Base-by-base conservation (phyloP, 1,140 invertebrate genomes). In the Periplaneta americana region DNA sequence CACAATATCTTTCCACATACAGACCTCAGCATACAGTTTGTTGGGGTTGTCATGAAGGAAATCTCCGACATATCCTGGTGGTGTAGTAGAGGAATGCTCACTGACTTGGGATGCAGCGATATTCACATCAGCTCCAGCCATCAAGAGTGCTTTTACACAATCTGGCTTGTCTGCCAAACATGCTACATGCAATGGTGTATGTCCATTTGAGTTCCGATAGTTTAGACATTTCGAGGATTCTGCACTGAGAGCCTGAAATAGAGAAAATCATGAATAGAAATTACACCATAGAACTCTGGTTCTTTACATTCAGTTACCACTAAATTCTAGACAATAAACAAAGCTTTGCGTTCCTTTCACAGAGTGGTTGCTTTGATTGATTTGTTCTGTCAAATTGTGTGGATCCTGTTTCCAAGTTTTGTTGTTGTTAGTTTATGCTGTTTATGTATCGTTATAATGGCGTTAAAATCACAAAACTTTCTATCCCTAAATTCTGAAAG, bases 101-200 rank as follows among this genome's bases (percentile, higher is more conserved):
- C 48, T 78, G 36, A 84, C 82, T 33, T 83, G 77, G 9, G 85
- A 86, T 1, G 92, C 92, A 66, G 91, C 89, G n/a, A 95, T 90
- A 85, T 97, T 97, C 0, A 96, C 95, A 87, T 97, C 94, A 0
- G 96, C 96, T 1, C 96, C 95, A n/a, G 94, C 93, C 15, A 94
- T 85, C 0, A 98, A 85, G 9, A 98, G 87, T 18, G 95, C 93
- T 84, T 95, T 95, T 0, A 98, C 96, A 86, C 95, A 97, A 9
- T 98, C 96, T 0, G 95, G 94, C 83, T 96, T 95, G 85, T 98
- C 94, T 0, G 92, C 92, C 1, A 94, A 86, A 86, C 97, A 98
- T 8, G 97, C 96, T 78, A 96, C 88, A 86, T 98, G 96, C 1
- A 98, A 88, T 0, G 97, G 95, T 0, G 96, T 97, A 83, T 96